Conservation (phyloP, 2,888 invertebrate species). For the Polia nebulosa region DNA sequence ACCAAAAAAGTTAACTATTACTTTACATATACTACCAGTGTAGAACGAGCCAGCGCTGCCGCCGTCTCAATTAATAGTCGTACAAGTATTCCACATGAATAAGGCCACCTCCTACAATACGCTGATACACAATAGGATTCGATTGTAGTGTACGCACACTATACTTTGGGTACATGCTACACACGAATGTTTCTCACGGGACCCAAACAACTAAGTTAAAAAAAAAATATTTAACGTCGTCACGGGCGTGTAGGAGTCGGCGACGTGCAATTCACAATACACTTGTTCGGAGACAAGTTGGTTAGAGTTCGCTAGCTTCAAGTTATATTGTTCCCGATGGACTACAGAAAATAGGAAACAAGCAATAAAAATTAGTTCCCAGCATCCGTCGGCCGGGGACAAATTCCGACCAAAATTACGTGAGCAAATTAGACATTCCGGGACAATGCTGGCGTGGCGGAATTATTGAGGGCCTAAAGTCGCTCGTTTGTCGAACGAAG, state of each 20-base stretch:
- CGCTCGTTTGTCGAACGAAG: constrained; percentile 78
- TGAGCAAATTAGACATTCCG: constrained; percentile 91
- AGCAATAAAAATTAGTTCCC: constrained; percentile 90
- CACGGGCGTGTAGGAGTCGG: constrained; percentile 63
- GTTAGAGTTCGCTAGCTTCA: constrained; percentile 83
- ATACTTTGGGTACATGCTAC: constrained; percentile 18
- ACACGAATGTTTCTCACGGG: constrained; percentile 76
- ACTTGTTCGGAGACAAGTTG: constrained; percentile 83
- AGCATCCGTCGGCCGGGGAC: constrained; percentile 85
- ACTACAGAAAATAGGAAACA: constrained; percentile 88
- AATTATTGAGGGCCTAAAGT: constrained; percentile 85
- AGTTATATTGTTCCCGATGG: constrained; percentile 87
- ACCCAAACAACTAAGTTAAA: constrained; percentile 71
- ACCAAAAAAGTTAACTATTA: too few species aligned
- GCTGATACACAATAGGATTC: constrained; percentile 60
- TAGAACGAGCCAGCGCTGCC: constrained; percentile 12
- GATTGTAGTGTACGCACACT: constrained; percentile 63
- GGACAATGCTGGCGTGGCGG: constrained; percentile 84
- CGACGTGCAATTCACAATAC: constrained; percentile 89
- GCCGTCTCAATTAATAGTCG: constrained; percentile 42
- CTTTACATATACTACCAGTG: not conserved
- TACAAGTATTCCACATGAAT: constrained; percentile 48
- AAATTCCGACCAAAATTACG: constrained; percentile 89
- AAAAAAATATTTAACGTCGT: constrained; percentile 75
- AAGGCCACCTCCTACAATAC: constrained; percentile 45